These are phyloP conservation scores for Corydoras maculifer DNA, from an alignment of 2,113 vertebrate genomes.

Conservation along the genomic window DNA sequence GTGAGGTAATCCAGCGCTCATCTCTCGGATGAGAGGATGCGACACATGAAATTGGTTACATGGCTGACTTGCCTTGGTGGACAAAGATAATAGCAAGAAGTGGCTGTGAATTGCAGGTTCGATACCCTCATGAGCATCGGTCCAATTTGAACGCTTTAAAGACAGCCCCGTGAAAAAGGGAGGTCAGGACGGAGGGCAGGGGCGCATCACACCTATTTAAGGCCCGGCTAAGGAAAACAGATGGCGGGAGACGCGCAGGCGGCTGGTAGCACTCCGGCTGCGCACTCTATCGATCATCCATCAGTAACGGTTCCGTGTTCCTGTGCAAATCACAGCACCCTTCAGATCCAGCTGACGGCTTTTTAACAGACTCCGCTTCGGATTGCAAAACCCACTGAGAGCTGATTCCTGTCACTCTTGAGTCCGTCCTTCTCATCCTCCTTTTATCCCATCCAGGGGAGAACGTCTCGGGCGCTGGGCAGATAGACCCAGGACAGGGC, in stretches of 20 bases:
- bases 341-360: conserved; percentile 30
- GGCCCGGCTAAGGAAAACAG: neutral
- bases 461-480: too few species aligned
- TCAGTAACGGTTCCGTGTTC: conserved; percentile 28
- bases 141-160: conserved; percentile 36
- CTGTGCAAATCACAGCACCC: conserved; percentile 11
- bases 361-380: conserved; percentile 28
- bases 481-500: too few species aligned
- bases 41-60: conserved; percentile 51
- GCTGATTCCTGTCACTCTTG: neutral
- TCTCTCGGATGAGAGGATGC: conserved; percentile 36
- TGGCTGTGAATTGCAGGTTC: conserved; percentile 47
- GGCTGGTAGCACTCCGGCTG: neutral
- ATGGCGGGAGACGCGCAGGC: conserved; percentile 29
- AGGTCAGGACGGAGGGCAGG: conserved; percentile 25
- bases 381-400: conserved; percentile 10
- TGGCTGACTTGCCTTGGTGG: conserved; percentile 42
- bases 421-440: neutral
- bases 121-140: conserved; percentile 28
- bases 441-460: too few species aligned
- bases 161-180: conserved; percentile 5
- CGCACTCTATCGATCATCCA: conserved; percentile 17
- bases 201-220: conserved; percentile 28
- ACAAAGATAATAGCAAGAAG: conserved; percentile 48
- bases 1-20: conserved; percentile 8